Evolutionary conservation across 2,113 vertebrate genomes (phyloP).

Genomic region (Cottus gobio): DNA sequence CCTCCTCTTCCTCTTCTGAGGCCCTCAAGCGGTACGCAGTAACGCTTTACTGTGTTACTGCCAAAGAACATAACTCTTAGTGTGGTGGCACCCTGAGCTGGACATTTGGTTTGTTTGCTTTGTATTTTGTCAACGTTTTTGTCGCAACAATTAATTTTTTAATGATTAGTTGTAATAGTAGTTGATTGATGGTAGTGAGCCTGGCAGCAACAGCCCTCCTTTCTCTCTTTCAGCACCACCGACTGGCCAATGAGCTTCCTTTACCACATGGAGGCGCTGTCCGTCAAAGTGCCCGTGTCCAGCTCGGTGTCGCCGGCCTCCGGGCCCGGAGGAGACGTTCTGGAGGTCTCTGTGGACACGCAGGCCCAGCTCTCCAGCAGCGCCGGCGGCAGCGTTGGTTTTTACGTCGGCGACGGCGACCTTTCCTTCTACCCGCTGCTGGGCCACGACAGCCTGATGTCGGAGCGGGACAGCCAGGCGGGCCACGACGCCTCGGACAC

Average conservation of each 20-base stretch:
- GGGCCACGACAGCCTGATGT: constrained; percentile 87
- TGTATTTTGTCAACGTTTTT: background rate
- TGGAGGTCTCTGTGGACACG: constrained; percentile 21
- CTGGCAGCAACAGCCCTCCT: background rate
- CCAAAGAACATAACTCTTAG: no score
- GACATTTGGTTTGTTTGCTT: background rate
- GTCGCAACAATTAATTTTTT: background rate
- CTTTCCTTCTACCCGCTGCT: constrained; percentile 76
- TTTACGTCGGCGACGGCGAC: constrained; percentile 7
- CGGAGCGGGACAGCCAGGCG: constrained; percentile 83
- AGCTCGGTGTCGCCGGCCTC: constrained; percentile 75
- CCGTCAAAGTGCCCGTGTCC: constrained; percentile 90
- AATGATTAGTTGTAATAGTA: background rate
- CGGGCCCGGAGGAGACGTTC: constrained; percentile 47
- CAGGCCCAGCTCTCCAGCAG: constrained; percentile 70
- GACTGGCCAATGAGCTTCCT: constrained; percentile 95
- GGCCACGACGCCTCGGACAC: constrained; percentile 83
- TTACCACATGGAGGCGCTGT: constrained; percentile 90
- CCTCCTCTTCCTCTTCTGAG: no score
- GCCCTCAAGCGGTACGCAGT: no score
- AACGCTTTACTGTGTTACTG: no score
- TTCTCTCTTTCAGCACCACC: constrained; percentile 83
- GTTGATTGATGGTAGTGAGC: background rate
- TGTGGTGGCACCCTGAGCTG: background rate
- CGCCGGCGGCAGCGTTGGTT: constrained; percentile 57